Conservation (phyloP, 2,113 vertebrate genomes). For the Blennius ocellaris region DNA sequence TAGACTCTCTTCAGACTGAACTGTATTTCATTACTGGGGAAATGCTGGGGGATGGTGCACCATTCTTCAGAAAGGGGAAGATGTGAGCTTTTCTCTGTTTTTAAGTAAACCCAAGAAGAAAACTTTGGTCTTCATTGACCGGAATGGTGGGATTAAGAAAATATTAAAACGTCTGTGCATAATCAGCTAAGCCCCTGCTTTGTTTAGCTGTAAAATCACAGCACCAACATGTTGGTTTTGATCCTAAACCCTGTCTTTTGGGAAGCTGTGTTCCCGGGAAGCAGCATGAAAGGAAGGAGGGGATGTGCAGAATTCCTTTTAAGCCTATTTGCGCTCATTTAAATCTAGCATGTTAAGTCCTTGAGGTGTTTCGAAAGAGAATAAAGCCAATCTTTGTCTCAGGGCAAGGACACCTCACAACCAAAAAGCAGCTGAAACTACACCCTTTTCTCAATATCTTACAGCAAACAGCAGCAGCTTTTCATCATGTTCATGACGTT, state of each 20-base stretch:
- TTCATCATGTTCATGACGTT: conserved; percentile 11
- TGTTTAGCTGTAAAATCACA: conserved; percentile 51
- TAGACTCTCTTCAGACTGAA: conserved; percentile 40
- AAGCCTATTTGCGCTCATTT: conserved; percentile 59
- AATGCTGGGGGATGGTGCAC: conserved; percentile 25
- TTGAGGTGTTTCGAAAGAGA: conserved; percentile 49
- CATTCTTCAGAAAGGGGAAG: conserved; percentile 9
- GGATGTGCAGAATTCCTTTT: conserved; percentile 53
- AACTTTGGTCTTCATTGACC: conserved; percentile 40
- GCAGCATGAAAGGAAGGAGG: conserved; percentile 27
- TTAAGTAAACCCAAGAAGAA: conserved; percentile 30
- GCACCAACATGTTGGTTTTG: conserved; percentile 47
- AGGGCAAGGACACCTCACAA: conserved; percentile 37
- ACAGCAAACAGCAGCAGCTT: conserved; percentile 9
- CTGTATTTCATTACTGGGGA: conserved; percentile 28
- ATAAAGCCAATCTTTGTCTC: conserved; percentile 50
- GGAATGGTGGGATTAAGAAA: conserved; percentile 37
- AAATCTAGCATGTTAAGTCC: conserved; percentile 52
- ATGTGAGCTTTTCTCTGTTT: conserved; percentile 6
- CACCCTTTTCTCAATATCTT: conserved; percentile 11
- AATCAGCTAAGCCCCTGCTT: conserved; percentile 34
- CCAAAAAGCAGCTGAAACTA: conserved; percentile 8
- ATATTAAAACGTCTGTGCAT: conserved; percentile 47
- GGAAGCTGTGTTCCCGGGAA: conserved; percentile 32
- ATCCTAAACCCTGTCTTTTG: conserved; percentile 48